Evolutionary conservation across 2,888 invertebrate species (phyloP).

Genomic region (Augochlorella aurata): DNA sequence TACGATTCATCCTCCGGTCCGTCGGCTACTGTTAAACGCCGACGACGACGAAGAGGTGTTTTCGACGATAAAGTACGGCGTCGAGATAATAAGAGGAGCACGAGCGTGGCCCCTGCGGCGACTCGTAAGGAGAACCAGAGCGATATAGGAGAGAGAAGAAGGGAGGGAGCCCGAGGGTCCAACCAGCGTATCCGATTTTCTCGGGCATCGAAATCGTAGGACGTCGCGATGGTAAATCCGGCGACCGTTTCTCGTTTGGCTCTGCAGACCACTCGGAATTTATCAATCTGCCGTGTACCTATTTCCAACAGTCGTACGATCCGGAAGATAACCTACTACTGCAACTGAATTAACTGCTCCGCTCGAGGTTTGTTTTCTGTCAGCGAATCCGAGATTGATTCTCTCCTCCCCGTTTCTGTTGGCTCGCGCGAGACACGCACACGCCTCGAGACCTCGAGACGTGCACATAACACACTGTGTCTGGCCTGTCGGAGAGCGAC

Average conservation of each 20-base stretch:
- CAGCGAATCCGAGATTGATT: conserved; percentile 22
- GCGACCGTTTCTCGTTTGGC: conserved; percentile 16
- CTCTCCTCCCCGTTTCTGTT: conserved; percentile 24
- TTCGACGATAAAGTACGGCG: conserved; percentile 34
- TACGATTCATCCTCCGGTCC: conserved; percentile 52
- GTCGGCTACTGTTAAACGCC: conserved; percentile 47
- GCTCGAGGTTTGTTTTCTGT: conserved; percentile 57
- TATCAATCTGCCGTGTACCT: conserved; percentile 23
- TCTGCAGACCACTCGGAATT: conserved; percentile 24
- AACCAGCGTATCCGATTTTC: conserved; percentile 37
- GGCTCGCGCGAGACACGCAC: background rate
- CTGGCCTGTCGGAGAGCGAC: background rate
- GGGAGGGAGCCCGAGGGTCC: conserved; percentile 34
- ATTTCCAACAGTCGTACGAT: conserved; percentile 27
- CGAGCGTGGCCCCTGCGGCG: conserved; percentile 10
- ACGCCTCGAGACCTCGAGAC: background rate
- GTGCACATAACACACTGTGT: background rate
- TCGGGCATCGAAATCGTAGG: conserved; percentile 29
- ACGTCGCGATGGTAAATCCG: conserved; percentile 38
- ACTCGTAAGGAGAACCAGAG: conserved; percentile 1
- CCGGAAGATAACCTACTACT: conserved; percentile 58
- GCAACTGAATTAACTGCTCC: conserved; percentile 29
- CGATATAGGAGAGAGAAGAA: conserved; percentile 15
- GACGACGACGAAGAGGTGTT: conserved; percentile 50
- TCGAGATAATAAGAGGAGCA: conserved; percentile 29